Base-by-base conservation (phyloP, 2,888 invertebrate genomes). In the Drosophila gaucha region DNA sequence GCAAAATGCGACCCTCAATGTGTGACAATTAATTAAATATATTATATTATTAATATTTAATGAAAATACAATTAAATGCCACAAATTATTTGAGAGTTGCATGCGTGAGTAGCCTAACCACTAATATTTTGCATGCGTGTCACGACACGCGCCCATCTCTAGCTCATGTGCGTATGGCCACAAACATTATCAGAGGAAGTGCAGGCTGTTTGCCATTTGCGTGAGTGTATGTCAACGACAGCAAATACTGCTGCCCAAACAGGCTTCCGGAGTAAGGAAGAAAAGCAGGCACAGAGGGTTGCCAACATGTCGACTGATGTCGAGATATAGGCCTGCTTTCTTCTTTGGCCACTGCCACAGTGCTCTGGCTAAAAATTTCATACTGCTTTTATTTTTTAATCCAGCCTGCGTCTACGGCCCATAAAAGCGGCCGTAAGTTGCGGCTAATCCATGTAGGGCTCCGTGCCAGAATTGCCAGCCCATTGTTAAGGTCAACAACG, bases 401-500 rank as follows among this genome's bases (percentile, higher is more conserved):
- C 51, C 59, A 66, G 59, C 57, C 52, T 22, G 43, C 31, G 39
- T 38, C 55, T 78, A 6, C 26, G 16, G 51, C 44, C 31, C 44
- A 38, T 41, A 43, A 67, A 58, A 60, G 41, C 43, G 56, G 46
- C 55, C 67, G 79, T 78, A 79, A 72, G 76, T 68, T 68, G 50
- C 51, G 54, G 73, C 67, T 78, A 77, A 78, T 78, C 78, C 77
- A 57, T 67, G 68, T 66, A 52, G 54, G 31, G 36, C 10, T 16
- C 49, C 20, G 16, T 67, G 62, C 43, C 66, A 59, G 44, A 50
- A 38, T 54, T 74, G 58, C 49, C 76, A 49, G 41, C 28, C 80
- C 67, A 69, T 78, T 78, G 78, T 78, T 78, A 72, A 76, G 78
- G 80, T 79, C 80, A 76, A 63, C 79, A 78, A 60, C 57, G 56